These are phyloP conservation scores for Tipula unca DNA, from an alignment of 2,888 invertebrate species.

Conservation along the genomic window DNA sequence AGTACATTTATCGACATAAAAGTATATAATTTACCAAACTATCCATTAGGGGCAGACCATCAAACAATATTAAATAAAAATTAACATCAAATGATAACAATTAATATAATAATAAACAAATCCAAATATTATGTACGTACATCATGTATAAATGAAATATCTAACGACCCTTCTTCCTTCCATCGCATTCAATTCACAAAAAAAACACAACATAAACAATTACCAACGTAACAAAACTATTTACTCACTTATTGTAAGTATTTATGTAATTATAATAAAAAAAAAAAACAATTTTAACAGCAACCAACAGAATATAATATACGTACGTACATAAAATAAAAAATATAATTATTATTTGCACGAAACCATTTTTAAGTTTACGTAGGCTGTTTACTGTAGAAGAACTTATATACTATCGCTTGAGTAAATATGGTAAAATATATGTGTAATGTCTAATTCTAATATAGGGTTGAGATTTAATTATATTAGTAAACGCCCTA, in stretches of 20 bases:
- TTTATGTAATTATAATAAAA: constrained; percentile 14
- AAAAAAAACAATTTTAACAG: no score
- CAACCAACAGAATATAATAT: neutral
- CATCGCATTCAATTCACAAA: neutral
- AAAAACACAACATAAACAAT: neutral
- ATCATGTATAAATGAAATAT: neutral
- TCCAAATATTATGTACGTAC: no score
- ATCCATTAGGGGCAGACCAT: neutral
- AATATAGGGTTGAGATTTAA: neutral
- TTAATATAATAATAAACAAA: neutral
- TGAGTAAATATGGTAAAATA: neutral
- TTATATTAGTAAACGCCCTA: neutral
- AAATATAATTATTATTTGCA: neutral
- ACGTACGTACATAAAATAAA: neutral
- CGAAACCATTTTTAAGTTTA: neutral
- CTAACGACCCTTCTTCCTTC: neutral
- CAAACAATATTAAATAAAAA: neutral
- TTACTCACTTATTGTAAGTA: constrained; percentile 14
- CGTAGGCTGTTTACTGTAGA: neutral
- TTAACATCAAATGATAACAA: neutral
- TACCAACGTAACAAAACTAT: constrained; percentile 14
- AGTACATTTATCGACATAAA: neutral
- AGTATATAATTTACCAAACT: neutral
- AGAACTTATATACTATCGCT: no score
- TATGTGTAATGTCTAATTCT: no score